Percentiles rank a stretch among this genome's conserved stretches.
phyloP scores from a whole-genome alignment of 2,113 vertebrate species.

The Salvator merianae region DNA sequence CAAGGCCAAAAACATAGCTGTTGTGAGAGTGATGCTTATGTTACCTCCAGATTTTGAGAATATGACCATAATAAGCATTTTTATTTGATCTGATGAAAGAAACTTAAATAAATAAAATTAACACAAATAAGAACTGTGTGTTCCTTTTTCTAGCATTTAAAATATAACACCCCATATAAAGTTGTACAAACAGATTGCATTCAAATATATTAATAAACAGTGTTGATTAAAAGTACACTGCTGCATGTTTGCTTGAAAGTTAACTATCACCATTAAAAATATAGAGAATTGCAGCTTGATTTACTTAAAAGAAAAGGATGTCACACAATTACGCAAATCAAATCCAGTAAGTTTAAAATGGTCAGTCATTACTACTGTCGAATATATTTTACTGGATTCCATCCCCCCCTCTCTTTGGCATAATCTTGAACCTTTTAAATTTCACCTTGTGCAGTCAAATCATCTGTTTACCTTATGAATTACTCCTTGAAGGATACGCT shows the following conservation, averaged over 20 bases:
- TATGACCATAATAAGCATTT: too few relatives aligned
- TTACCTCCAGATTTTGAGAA: too few relatives aligned
- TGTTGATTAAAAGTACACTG: neutral
- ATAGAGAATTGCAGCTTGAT: slow-evolving; percentile 35
- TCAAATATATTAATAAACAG: slow-evolving; percentile 25
- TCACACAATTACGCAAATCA: slow-evolving; percentile 41
- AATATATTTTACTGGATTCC: too few relatives aligned
- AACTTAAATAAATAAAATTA: too few relatives aligned
- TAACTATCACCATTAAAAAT: neutral
- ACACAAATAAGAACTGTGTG: too few relatives aligned
- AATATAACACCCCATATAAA: neutral
- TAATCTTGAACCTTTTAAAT: slow-evolving; percentile 36
- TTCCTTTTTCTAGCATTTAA: neutral
- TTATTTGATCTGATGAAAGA: too few relatives aligned
- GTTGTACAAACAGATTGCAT: neutral
- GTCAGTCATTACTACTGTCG: neutral
- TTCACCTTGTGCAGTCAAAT: slow-evolving; percentile 32
- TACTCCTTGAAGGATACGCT: slow-evolving; percentile 47
- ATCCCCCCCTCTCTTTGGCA: slow-evolving; percentile 10
- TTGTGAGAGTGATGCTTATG: too few relatives aligned
- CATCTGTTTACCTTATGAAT: slow-evolving; percentile 26
- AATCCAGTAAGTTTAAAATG: neutral
- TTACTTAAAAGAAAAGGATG: slow-evolving; percentile 29
- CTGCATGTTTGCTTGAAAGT: neutral
- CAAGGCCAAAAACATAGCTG: too few relatives aligned